Evolutionary conservation across 2,113 vertebrate genomes (phyloP).

Genomic region (Athene noctua): DNA sequence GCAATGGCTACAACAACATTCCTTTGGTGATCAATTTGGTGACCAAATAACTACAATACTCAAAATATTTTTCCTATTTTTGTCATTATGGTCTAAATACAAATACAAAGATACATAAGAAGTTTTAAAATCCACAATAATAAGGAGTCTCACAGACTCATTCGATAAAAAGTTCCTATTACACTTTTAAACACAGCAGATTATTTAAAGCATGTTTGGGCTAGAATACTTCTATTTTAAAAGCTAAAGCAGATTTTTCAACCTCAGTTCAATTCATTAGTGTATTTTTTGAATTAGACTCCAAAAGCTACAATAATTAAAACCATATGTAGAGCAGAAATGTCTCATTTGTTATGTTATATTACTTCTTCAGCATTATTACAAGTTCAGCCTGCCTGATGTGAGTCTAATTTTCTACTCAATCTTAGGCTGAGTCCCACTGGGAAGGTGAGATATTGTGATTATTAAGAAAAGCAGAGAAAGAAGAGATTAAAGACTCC

Average conservation of each 20-base stretch:
- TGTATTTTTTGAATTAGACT: neutral
- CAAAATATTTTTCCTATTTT: neutral
- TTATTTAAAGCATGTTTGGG: neutral
- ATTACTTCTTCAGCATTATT: constrained; percentile 61
- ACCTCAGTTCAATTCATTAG: neutral
- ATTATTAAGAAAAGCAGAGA: constrained; percentile 60
- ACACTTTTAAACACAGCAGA: neutral
- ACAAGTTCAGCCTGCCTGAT: constrained; percentile 35
- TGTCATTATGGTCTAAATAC: neutral
- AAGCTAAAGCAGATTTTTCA: neutral
- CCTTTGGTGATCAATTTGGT: neutral
- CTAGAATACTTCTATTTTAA: neutral
- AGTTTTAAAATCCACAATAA: neutral
- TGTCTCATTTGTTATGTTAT: neutral
- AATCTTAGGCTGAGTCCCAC: constrained; percentile 58
- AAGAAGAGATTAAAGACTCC: constrained; percentile 48
- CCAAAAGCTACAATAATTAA: constrained; percentile 30
- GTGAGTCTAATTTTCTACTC: constrained; percentile 67
- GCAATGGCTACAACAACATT: neutral
- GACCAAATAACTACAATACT: neutral
- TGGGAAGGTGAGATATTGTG: constrained; percentile 56
- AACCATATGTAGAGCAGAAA: constrained; percentile 4
- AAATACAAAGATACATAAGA: neutral
- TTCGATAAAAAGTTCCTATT: neutral
- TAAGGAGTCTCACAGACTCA: neutral